Conservation (phyloP, 2,888 invertebrate species). For the Noctua fimbriata region DNA sequence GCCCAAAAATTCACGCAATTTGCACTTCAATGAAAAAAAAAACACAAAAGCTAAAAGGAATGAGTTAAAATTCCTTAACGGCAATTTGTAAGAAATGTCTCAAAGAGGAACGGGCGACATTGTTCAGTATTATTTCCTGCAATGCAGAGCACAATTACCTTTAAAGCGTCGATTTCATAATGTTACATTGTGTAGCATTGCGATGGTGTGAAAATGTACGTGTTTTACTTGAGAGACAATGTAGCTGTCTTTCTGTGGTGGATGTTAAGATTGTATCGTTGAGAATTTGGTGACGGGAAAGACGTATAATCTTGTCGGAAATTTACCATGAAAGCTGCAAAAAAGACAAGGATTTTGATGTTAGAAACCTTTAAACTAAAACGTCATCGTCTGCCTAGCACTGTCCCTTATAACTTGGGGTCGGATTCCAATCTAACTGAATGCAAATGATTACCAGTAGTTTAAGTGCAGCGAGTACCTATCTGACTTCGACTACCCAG, state of each 20-base stretch:
- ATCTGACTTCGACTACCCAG: not conserved
- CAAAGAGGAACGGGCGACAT: slow-evolving; percentile 48
- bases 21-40: slow-evolving; percentile 16
- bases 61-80: slow-evolving; percentile 56
- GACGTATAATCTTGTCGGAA: not conserved
- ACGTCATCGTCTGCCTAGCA: not conserved
- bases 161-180: slow-evolving; percentile 57
- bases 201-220: slow-evolving; percentile 45
- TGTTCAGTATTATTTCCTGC: slow-evolving; percentile 62
- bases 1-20: slow-evolving; percentile 8
- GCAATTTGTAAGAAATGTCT: slow-evolving; percentile 52
- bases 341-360: not conserved
- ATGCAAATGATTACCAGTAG: not conserved
- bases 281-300: slow-evolving; percentile 17
- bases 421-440: not conserved
- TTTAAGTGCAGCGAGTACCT: not conserved
- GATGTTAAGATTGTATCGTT: slow-evolving; percentile 40
- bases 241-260: slow-evolving; percentile 21
- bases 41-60: slow-evolving; percentile 26
- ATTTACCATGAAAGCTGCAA: not conserved
- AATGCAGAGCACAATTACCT: slow-evolving; percentile 59
- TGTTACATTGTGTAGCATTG: slow-evolving; percentile 44
- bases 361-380: not conserved
- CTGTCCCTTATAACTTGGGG: not conserved
- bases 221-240: slow-evolving; percentile 29